Conservation (phyloP, 2,888 invertebrate genomes). For the Heteromurus nitidus region DNA sequence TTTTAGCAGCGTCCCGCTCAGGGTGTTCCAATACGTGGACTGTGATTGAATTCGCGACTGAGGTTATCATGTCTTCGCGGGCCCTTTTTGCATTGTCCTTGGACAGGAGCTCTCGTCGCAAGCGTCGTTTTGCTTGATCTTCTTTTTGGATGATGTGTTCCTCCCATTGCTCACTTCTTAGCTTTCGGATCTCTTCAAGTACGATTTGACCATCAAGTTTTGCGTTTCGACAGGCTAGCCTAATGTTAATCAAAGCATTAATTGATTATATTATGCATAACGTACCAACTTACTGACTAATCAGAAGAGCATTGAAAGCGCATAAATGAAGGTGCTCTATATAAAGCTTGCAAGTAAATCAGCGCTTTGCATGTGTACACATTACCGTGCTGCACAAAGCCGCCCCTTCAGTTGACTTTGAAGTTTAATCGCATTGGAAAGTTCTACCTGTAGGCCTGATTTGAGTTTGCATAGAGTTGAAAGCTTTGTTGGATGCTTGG, state of each 20-base stretch:
- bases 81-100: slow-evolving; percentile 39
- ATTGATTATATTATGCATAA: no score
- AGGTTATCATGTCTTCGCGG: slow-evolving; percentile 26
- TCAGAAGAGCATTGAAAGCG: no score
- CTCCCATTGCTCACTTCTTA: slow-evolving; percentile 10
- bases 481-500: slow-evolving; percentile 37
- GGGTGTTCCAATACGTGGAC: slow-evolving; percentile 34
- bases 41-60: slow-evolving; percentile 46
- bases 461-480: slow-evolving; percentile 33
- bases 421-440: slow-evolving; percentile 31
- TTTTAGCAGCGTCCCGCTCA: background rate
- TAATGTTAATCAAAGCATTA: no score
- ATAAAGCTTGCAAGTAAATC: no score
- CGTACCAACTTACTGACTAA: no score
- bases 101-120: slow-evolving; percentile 17
- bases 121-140: slow-evolving; percentile 1
- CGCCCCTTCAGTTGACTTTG: slow-evolving; percentile 55
- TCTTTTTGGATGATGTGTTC: background rate
- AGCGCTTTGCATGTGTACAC: no score
- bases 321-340: no score
- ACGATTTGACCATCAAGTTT: slow-evolving; percentile 23
- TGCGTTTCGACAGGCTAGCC: slow-evolving; percentile 35
- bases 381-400: slow-evolving; percentile 59
- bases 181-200: slow-evolving; percentile 29
- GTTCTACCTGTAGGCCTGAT: slow-evolving; percentile 12